These are phyloP conservation scores for Pangasius larnaudii DNA, from an alignment of 2,797 vertebrate genomes.

Conservation along the genomic window DNA sequence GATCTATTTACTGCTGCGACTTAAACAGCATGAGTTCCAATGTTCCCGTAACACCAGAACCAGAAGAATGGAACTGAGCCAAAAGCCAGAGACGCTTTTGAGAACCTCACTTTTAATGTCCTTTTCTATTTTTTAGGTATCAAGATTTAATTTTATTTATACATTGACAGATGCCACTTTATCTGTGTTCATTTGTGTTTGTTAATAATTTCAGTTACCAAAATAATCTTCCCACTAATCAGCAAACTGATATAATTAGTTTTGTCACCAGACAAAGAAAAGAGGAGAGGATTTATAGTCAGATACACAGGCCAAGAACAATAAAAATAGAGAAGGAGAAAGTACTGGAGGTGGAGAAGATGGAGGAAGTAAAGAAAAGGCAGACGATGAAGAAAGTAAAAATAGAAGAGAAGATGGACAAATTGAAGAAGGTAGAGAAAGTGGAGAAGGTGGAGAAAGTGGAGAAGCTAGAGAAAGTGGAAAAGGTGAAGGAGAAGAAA, in stretches of 20 bases:
- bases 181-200: background rate
- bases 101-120: background rate
- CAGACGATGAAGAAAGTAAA: background rate
- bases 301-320: background rate
- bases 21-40: conserved; percentile 2
- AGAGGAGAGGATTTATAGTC: background rate
- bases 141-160: background rate
- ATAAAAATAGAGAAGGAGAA: background rate
- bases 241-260: background rate
- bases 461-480: background rate
- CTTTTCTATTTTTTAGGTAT: background rate
- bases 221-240: background rate
- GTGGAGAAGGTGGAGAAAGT: background rate
- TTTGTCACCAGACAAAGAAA: background rate
- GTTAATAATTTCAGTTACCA: background rate
- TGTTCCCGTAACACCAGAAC: background rate
- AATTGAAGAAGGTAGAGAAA: background rate
- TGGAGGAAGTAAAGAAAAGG: background rate
- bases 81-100: background rate
- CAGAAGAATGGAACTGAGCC: background rate
- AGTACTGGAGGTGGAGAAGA: background rate
- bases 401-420: background rate
- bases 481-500: background rate
- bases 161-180: background rate
- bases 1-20: background rate